Evolutionary conservation across 2,888 invertebrate species (phyloP), one percentile per base, ranked within the genome.

Genomic region (Ectemnius continuus): DNA sequence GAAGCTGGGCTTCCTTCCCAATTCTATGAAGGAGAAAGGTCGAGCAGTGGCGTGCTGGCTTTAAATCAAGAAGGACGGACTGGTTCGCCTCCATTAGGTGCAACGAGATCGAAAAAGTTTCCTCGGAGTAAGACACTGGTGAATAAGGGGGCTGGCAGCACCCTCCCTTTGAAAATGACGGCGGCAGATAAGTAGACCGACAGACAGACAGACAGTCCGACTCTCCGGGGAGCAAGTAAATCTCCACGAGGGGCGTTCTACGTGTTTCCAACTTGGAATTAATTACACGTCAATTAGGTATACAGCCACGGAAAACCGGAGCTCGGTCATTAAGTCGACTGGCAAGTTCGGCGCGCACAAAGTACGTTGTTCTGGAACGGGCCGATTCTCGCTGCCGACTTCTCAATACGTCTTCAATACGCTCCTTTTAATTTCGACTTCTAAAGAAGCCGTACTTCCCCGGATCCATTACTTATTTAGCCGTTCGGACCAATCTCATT

Each of bases 241-340:
- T 23, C 23, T 23, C 23, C 23, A 23, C 23, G 23, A 23, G 23
- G 23, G 23, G 20, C 2, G 1, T 23, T 52, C 52, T 14, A 5
- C 52, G 16, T 13, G 52, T 4, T 16, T 47, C 60, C 68, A 69
- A 73, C 73, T 73, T 73, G 64, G 64, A 65, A 78, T 79, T 78
- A 76, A 78, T 76, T 78, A 65, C 78, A 70, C 73, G 79, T 79
- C 78, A 78, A 76, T 79, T 79, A 78, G 57, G 69, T 67, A 74
- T 76, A 78, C 71, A 61, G 58, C 73, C 69, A 73, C 59, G 64
- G 75, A 76, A 78, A 52, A 78, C 75, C 75, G 71, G 71, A 58
- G 69, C 62, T 69, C 60, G 67, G 71, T 57, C 73, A 65, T 78
- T 78, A 79, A 72, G 23, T 23, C 23, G 23, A 23, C 23, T 23